Base-by-base conservation (phyloP, 2,888 invertebrate species). In the Hemicrepidius hirtus region DNA sequence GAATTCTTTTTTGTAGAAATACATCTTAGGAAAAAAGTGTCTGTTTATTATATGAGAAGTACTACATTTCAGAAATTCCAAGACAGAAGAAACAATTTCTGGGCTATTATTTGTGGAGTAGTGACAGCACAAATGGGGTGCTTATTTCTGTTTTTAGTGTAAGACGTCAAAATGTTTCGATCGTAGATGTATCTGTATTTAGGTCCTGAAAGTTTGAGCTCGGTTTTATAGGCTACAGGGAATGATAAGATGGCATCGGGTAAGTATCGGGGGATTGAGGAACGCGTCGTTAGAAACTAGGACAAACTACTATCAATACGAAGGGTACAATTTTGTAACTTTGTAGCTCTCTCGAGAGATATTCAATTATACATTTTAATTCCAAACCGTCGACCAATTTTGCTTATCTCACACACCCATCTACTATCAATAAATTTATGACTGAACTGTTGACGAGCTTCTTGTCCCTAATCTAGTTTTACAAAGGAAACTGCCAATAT, bases 131-230 rank as follows among this genome's bases (percentile, higher is more conserved):
- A 13, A 53, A 53, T 53, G 13, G 28, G 50, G 28, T 53, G 28
- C 1, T 53, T 53, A 53, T 53, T 53, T 53, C 28, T 53, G 24
- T 53, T 53, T 53, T 53, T 28, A 13, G 13, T 21, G 53, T 28
- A 32, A 53, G 13, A 24, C 16, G 53, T 53, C 53, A 53, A 53
- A 53, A 53, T 53, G 53, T 28, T 53, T 53, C 53, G 13, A 13
- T 28, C 7, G 53, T 53, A 53, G 53, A 53, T 53, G 53, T 53
- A 53, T 53, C 53, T 53, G 28, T 53, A 53, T 53, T 32, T 32
- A 53, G 28, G 53, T 28, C 13, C 12, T 53, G 53, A 53, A 53
- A 53, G 13, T 53, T 53, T 12, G 53, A 53, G 53, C 53, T 53
- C 28, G 13, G 53, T 16, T 53, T 53, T 53, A 53, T 53, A 32